Evolutionary conservation across 2,888 invertebrate species (phyloP).

Genomic region (Pollenia amentaria): DNA sequence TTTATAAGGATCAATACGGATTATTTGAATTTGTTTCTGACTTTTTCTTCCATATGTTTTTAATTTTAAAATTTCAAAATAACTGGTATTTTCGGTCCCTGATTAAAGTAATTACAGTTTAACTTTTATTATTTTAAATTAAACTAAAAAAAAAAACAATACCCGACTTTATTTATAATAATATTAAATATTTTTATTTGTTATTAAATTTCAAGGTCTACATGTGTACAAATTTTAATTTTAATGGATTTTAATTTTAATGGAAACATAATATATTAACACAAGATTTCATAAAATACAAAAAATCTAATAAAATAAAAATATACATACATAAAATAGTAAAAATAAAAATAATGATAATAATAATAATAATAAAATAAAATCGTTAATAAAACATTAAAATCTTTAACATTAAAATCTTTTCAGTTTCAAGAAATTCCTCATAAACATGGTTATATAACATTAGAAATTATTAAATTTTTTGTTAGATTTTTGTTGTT

Average conservation of each 20-base stretch:
- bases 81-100: too few relatives aligned
- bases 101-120: too few relatives aligned
- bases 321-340: conserved; percentile 7
- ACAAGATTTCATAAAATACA: conserved; percentile 45
- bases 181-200: conserved; percentile 52
- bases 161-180: conserved; percentile 5
- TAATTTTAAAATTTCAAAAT: too few relatives aligned
- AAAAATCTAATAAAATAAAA: conserved; percentile 30
- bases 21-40: too few relatives aligned
- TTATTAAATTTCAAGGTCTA: conserved; percentile 66
- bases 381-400: conserved; percentile 65
- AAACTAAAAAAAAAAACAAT: neutral
- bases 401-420: conserved; percentile 65
- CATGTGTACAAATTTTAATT: conserved; percentile 68
- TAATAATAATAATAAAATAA: conserved; percentile 51
- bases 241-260: conserved; percentile 63
- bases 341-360: neutral
- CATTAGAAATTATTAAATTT: conserved; percentile 40
- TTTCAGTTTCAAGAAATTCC: conserved; percentile 58
- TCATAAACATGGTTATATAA: conserved; percentile 55
- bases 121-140: too few relatives aligned
- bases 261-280: conserved; percentile 44
- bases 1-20: too few relatives aligned
- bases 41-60: too few relatives aligned
- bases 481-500: neutral